Base-by-base conservation (phyloP, 2,888 invertebrate species). In the Furcula furcula region DNA sequence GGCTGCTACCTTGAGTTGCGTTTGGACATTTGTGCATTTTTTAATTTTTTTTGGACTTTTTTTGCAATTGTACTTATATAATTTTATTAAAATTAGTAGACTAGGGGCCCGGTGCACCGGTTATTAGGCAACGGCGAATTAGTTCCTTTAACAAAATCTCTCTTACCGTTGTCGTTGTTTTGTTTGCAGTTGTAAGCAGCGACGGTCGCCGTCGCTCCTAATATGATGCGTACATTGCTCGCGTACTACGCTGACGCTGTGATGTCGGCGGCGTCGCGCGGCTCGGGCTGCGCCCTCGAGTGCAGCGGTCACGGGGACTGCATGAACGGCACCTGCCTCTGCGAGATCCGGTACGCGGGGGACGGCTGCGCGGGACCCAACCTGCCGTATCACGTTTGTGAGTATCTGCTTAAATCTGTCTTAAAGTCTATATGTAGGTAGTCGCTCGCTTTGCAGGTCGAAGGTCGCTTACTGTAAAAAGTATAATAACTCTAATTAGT, bases 301-400 rank as follows among this genome's bases (percentile, higher is more conserved):
- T 97, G 97, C 87, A 96, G 95, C 65, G 96, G 96, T 45, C 94
- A 95, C 46, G 97, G 97, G 11, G 97, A 97, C 85, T 97, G 97
- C 81, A 92, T 95, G 73, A 96, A 97, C 77, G 97, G 97, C 49
- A 96, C 96, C 34, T 97, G 97, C 74, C 91, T 96, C 55, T 97
- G 97, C 81, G 96, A 97, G 90, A 97, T 97, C 59, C 91, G 93
- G 34, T 97, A 94, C 77, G 91, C 96, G 40, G 97, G 97, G 6
- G 93, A 94, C 40, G 92, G 94, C 65, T 97, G 97, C 74, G 93
- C 94, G 40, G 93, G 94, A 15, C 95, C 94, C 46, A 97, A 97
- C 82, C 77, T 95, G 57, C 94, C 94, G 16, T 97, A 97, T 27
- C 72, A 75, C 42, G 72, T 68, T 1, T 74, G 74, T 76, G 33